phyloP scores from a whole-genome alignment of 2,888 invertebrate genomes.

The Caenorhabditis sulstoni region DNA sequence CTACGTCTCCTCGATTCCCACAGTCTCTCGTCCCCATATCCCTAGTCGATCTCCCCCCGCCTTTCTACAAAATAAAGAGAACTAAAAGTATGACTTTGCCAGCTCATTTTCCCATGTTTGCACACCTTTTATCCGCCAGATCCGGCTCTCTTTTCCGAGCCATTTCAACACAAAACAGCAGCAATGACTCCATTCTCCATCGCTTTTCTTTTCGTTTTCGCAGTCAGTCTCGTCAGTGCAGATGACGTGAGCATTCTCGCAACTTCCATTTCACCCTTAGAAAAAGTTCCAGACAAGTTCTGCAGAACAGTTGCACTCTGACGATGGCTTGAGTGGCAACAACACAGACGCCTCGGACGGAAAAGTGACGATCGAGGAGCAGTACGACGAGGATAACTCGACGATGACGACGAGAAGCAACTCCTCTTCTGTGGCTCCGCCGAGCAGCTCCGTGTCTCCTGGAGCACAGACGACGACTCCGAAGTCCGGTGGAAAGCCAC shows the following conservation, averaged over 20 bases:
- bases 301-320: conserved; percentile 5
- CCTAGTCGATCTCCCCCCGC: conserved; percentile 27
- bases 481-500: conserved; percentile 30
- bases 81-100: conserved; percentile 5
- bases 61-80: conserved; percentile 32
- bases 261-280: too few species aligned
- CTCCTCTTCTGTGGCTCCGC: conserved; percentile 5
- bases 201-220: conserved; percentile 7
- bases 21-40: conserved; percentile 5
- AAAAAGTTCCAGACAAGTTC: conserved; percentile 1
- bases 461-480: conserved; percentile 22
- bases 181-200: background rate
- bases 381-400: conserved; percentile 23
- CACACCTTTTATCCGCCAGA: conserved; percentile 29
- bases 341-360: conserved; percentile 31
- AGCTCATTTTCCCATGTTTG: conserved; percentile 21
- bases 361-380: conserved; percentile 35
- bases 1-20: conserved; percentile 14
- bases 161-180: conserved; percentile 6
- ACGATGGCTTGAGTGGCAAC: conserved; percentile 3
- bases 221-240: conserved; percentile 11
- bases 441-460: background rate
- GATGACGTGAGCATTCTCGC: conserved; percentile 17
- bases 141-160: conserved; percentile 12
- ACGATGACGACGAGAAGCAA: conserved; percentile 4